Base-by-base conservation (phyloP, 2,888 invertebrate genomes). In the Rotaria magnacalcarata region DNA sequence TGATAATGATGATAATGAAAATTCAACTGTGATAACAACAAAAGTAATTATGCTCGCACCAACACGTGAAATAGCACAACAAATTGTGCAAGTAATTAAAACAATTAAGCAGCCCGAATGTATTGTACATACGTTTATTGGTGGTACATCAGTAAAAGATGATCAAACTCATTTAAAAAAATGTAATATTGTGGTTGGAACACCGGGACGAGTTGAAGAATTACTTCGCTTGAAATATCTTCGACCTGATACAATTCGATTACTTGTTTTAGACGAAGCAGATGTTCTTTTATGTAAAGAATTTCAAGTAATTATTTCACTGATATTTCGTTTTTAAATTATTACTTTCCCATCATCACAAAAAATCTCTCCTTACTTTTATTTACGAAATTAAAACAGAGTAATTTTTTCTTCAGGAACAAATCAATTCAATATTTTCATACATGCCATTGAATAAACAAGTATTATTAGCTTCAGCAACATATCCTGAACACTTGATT, bases 211-310 rank as follows among this genome's bases (percentile, higher is more conserved):
- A 90, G 97, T 98, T 74, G 95, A 93, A 90, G 98, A 99, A 92
- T 97, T 98, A 97, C 97, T 98, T 89, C 95, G 94, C 88, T 94
- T 97, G 89, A 94, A 96, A 89, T 95, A 96, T 80, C 92, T 97
- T 88, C 93, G 92, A 89, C 95, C 97, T 88, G 94, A 93, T 89
- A 93, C 94, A 89, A 98, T 99, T 91, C 97, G 96, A 92, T 94
- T 98, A 92, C 98, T 99, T 92, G 97, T 99, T 84, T 93, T 99
- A 90, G 98, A 99, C 92, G 98, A 99, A 92, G 98, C 98, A 89
- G 99, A 99, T 92, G 99, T 99, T 92, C 99, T 99, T 98, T 94
- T 99, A 92, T 97, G 97, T 85, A 94, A 98, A 91, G 96, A 97
- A 91, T 99, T 87, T 92, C 99, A 99, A 92, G 99, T 99, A 92